Evolutionary conservation across 2,797 vertebrate species (phyloP), one percentile per base, ranked within the genome.

Genomic region (Chloroceryle inda): DNA sequence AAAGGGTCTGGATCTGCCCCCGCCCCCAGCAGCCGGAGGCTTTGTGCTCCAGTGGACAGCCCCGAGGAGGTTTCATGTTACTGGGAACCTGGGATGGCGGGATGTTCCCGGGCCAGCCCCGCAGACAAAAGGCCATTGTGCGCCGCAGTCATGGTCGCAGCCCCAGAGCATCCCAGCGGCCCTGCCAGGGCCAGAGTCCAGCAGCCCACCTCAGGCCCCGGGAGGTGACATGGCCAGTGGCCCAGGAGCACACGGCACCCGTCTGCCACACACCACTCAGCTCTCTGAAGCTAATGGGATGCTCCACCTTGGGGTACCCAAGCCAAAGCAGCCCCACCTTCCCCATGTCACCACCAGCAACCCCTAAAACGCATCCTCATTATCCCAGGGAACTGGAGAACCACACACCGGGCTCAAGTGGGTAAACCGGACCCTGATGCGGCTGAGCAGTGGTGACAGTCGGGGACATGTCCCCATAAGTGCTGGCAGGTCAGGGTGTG

Each of bases 121-220:
- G 50, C 73, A 69, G 73, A 97, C 96, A 97, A 96, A 97, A 94
- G 96, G 62, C 95, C 94, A 93, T 97, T 96, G 96, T 97, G 92
- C 67, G 10, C 68, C 13, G 15, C 75, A 26, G 94, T 31, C 6
- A 80, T 49, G 83, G 74, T 77, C 10, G 26, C 91, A 2, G 83
- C 79, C 86, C 89, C 61, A 16, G 64, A 89, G 82, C 92, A 80
- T 88, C 94, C 83, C 80, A 18, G 49, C 50, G 75, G 59, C 66
- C n/a, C 67, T 20, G 53, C 45, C 85, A 33, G n/a, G 24, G 78
- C 68, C 91, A 4, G 56, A 24, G 64, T 62, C 5, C 13, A 5
- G 52, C 64, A 40, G 8, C 56, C 18, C 69, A 64, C 42, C 47
- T 73, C 27, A 8, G 17, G 11, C 6, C 27, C n/a, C 4, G 0